Percentiles rank a stretch among this genome's conserved stretches.
Evolutionary conservation across 1,140 invertebrate species (phyloP).

Genomic region (Sesamia nonagrioides): DNA sequence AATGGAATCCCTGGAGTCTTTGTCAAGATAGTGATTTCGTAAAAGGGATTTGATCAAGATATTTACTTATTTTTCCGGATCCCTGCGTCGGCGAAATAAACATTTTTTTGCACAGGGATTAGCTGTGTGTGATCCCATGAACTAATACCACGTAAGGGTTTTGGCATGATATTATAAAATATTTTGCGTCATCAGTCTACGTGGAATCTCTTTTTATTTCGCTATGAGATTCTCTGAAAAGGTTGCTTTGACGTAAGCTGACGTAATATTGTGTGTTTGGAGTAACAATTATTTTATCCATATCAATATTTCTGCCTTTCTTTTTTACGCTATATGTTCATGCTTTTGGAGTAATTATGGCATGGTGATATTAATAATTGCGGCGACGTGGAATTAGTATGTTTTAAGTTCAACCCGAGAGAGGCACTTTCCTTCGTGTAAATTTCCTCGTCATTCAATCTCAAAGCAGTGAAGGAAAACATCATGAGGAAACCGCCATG

Average conservation of each 20-base stretch:
- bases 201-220: constrained; percentile 22
- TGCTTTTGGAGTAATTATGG: no score
- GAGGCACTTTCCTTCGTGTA: no score
- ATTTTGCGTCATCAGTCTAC: constrained; percentile 37
- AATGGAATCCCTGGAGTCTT: constrained; percentile 35
- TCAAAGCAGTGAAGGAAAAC: no score
- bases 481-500: no score
- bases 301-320: background rate
- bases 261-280: background rate
- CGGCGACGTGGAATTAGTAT: no score
- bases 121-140: constrained; percentile 46
- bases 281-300: background rate
- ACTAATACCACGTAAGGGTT: constrained; percentile 47
- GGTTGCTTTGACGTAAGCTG: constrained; percentile 15
- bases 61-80: constrained; percentile 41
- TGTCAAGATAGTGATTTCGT: constrained; percentile 44
- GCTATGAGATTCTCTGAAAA: constrained; percentile 21
- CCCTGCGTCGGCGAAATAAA: constrained; percentile 36
- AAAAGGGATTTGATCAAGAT: constrained; percentile 42
- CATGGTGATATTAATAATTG: no score
- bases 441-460: no score
- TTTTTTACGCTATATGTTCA: background rate
- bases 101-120: constrained; percentile 33
- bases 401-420: no score
- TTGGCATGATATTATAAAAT: constrained; percentile 43